Conservation (phyloP, 2,797 vertebrate species). For the Xerus rutilus region DNA sequence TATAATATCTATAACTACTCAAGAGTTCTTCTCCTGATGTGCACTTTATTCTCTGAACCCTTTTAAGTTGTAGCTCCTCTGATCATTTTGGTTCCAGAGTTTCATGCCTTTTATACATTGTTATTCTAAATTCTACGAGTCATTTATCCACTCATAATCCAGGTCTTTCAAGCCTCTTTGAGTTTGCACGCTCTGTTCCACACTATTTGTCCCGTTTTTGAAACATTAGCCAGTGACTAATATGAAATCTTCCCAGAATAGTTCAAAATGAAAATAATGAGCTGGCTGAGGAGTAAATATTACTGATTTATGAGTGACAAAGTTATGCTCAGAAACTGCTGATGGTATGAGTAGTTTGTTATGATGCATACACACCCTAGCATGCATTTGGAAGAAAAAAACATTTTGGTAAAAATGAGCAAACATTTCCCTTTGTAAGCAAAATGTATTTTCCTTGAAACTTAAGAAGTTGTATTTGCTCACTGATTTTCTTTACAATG, state of each 20-base stretch:
- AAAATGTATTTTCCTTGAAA: conserved; percentile 16
- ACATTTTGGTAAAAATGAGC: neutral
- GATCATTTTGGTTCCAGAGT: conserved; percentile 44
- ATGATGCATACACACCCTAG: neutral
- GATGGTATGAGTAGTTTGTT: accelerated
- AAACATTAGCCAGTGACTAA: conserved; percentile 50
- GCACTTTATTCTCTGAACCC: conserved; percentile 53
- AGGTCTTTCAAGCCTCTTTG: conserved; percentile 34
- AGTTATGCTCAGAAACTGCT: conserved; percentile 1
- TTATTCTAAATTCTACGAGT: conserved; percentile 38
- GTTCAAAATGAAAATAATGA: conserved; percentile 61
- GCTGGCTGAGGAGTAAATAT: conserved; percentile 14
- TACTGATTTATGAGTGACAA: conserved; percentile 32
- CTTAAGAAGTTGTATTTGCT: neutral
- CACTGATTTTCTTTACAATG: conserved; percentile 36
- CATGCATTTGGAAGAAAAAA: neutral
- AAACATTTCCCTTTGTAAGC: conserved; percentile 25
- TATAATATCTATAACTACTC: neutral
- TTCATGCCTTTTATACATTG: conserved; percentile 59
- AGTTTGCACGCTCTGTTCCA: neutral
- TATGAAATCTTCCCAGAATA: conserved; percentile 36
- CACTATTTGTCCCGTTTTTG: conserved; percentile 41
- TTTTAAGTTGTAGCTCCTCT: conserved; percentile 27
- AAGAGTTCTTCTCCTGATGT: neutral
- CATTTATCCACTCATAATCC: neutral